phyloP scores from a whole-genome alignment of 1,140 invertebrate genomes.

The Sitobion miscanthi region DNA sequence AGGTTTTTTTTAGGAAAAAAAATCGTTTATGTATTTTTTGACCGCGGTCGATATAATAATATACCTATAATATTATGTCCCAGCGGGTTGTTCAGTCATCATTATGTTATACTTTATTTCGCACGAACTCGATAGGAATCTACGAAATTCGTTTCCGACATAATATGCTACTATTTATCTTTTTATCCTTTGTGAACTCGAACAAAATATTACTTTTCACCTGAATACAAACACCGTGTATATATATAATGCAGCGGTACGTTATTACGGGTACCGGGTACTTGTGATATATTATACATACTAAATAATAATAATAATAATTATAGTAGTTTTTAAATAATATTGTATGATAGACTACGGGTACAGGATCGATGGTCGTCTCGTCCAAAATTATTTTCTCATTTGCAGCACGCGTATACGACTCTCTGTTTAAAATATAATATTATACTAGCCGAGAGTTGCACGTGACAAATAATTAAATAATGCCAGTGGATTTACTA shows the following conservation, averaged over 20 bases:
- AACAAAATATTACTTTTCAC: background rate
- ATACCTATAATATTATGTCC: background rate
- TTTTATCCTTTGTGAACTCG: background rate
- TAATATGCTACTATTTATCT: background rate
- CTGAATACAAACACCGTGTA: background rate
- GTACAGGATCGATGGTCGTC: background rate
- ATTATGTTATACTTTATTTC: slow-evolving; percentile 19
- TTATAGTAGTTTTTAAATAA: background rate
- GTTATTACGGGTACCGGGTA: background rate
- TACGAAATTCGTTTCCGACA: background rate
- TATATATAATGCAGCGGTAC: no score
- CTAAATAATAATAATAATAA: background rate
- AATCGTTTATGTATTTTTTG: background rate
- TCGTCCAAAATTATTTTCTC: background rate
- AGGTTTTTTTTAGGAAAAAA: background rate
- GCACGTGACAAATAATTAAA: no score
- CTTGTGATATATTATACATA: background rate
- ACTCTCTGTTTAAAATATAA: background rate
- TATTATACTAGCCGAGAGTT: background rate
- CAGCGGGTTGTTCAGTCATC: slow-evolving; percentile 9
- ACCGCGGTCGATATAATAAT: slow-evolving; percentile 3
- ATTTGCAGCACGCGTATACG: background rate
- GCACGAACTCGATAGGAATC: slow-evolving; percentile 11
- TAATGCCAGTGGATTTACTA: no score
- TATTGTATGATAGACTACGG: background rate